Evolutionary conservation across 2,113 vertebrate genomes (phyloP), one percentile per base, ranked within the genome.

Genomic region (Microcebus tavaratra): DNA sequence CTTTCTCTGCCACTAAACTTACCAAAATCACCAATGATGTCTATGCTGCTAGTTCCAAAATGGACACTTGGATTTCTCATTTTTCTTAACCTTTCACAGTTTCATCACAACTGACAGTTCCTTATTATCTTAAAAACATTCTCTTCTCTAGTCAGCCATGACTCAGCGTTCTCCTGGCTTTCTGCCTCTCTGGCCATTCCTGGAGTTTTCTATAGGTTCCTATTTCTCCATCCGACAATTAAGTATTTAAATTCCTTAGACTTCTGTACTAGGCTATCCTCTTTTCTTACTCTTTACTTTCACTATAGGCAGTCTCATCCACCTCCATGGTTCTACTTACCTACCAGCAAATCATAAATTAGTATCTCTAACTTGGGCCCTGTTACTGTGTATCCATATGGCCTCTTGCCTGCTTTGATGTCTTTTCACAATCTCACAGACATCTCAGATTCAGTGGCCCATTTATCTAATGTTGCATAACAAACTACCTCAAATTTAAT

Each of bases 231-330:
- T 53, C 53, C 68, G 17, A n/a, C 36, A 63, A 23, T 65, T 87
- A 88, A 90, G 72, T 78, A 76, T n/a, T 87, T 45, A 87, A 48
- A 57, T 94, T 70, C 31, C 68, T 72, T 83, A 55, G 23, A 20
- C 42, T 85, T 81, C 59, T 82, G 0, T 65, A 63, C 5, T 57
- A 79, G 11, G 53, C 34, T 39, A 3, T 91, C 67, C 61, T 45
- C 42, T 86, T 59, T 50, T 82, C 27, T 88, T 93, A 48, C 48
- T 83, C 42, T 90, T 94, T 88, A 78, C n/a, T 75, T 73, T 72
- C 20, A n/a, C 82, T 73, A 25, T 50, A 27, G 17, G 4, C 61
- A 72, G 36, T 94, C 36, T 63, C 25, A 39, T 14, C 20, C 45
- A 91, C n/a, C 57, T 36, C 68, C 21, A 34, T 76, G 15, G 25